Base-by-base conservation (phyloP, 2,888 invertebrate genomes). In the Nomada ruficornis region DNA sequence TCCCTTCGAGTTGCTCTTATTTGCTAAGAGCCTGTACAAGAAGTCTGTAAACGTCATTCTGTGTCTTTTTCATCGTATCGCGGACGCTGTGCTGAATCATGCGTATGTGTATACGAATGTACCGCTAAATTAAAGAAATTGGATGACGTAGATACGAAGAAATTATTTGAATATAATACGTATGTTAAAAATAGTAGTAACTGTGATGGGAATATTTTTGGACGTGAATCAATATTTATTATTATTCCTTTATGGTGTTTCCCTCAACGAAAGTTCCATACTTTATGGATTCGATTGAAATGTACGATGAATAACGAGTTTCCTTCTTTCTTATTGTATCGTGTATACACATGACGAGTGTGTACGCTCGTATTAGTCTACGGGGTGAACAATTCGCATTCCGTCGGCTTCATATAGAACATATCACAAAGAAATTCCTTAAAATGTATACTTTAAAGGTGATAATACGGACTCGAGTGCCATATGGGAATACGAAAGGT, bases 391-490 rank as follows among this genome's bases (percentile, higher is more conserved):
- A 84, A 83, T 77, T 74, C 60, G 26, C 81, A 36, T 65, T 78
- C 78, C 11, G 1, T n/a, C 50, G 84, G 84, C 80, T 84, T 84
- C 83, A 52, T 15, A n/a, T 47, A 67, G 59, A 59, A 74, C 62
- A 83, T 72, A 74, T 29, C 60, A 60, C 42, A 42, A 55, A 52
- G 67, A 77, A 79, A 62, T 76, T 63, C 76, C 29, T 80, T 54
- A 69, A 76, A 76, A 75, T 82, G 42, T 52, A 52, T n/a, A 44
- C n/a, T 73, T 77, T 70, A 73, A 80, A 65, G 80, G 77, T 63
- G 73, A 80, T 65, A 69, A 71, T 54, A 13, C 15, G 57, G 26
- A 29, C 20, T 23, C 10, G 20, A 1, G 15, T 23, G 20, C 15
- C 4, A 10, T 15, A 4, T 60, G 2, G 11, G 10, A 44, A 57